Conservation (phyloP, 2,113 vertebrate genomes). For the Ondatra zibethicus region DNA sequence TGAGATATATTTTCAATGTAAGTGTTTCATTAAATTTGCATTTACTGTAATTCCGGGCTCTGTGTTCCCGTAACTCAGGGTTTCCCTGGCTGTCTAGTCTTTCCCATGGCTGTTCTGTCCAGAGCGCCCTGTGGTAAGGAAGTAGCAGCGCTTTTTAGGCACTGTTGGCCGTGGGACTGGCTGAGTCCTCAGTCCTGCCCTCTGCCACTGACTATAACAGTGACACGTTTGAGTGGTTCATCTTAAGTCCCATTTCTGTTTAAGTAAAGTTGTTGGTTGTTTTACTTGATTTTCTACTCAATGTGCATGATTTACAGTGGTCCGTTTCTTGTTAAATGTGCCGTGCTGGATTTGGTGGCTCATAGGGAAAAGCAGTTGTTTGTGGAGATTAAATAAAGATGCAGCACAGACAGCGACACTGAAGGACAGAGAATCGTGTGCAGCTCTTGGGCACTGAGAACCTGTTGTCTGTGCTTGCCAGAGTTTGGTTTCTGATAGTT, state of each 20-base stretch:
- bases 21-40: slow-evolving; percentile 7
- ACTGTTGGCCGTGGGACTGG: slow-evolving; percentile 37
- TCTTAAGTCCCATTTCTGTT: slow-evolving; percentile 55
- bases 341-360: not conserved
- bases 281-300: slow-evolving; percentile 40
- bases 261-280: slow-evolving; percentile 1
- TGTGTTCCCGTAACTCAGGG: not conserved
- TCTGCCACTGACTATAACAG: slow-evolving; percentile 45
- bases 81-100: slow-evolving; percentile 17
- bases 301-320: slow-evolving; percentile 37
- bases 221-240: slow-evolving; percentile 8
- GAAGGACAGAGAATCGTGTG: slow-evolving; percentile 1
- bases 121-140: slow-evolving; percentile 52
- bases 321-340: slow-evolving; percentile 38
- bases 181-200: slow-evolving; percentile 26
- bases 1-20: not conserved
- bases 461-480: not conserved
- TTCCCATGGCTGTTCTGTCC: slow-evolving; percentile 26
- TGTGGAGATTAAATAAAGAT: slow-evolving; percentile 36
- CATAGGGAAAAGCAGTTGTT: slow-evolving; percentile 20
- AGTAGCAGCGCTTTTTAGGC: slow-evolving; percentile 49
- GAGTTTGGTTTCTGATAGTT: slow-evolving; percentile 10
- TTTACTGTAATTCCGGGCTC: not conserved
- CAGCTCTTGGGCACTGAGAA: not conserved
- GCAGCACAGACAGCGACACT: slow-evolving; percentile 11